These are phyloP conservation scores for Sciaenops ocellatus DNA, from an alignment of 2,797 vertebrate species.

Conservation along the genomic window DNA sequence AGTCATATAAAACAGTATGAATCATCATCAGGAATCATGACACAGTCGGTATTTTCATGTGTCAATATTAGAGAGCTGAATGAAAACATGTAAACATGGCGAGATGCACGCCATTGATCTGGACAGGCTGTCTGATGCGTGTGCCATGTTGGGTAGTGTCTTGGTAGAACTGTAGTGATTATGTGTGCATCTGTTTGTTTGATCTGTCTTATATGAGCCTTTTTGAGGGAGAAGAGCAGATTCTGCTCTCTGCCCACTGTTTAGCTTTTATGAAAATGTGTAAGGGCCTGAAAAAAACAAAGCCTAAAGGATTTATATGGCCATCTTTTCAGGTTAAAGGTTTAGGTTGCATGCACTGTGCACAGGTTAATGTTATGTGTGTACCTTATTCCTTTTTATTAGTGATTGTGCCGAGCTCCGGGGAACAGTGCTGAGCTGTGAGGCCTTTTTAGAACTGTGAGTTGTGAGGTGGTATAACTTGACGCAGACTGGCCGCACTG, in stretches of 20 bases:
- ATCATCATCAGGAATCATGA: slow-evolving; percentile 29
- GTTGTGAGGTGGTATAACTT: not conserved
- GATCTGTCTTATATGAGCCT: slow-evolving; percentile 7
- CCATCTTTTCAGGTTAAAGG: no score
- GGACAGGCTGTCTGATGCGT: slow-evolving; percentile 27
- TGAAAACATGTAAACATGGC: slow-evolving; percentile 46
- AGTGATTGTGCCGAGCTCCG: not conserved
- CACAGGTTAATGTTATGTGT: not conserved
- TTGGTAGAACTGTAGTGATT: slow-evolving; percentile 28
- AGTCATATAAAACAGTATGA: slow-evolving; percentile 10
- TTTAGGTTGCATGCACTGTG: not conserved
- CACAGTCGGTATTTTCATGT: slow-evolving; percentile 32
- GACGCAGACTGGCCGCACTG: not conserved
- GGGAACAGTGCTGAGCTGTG: not conserved
- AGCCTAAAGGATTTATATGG: not conserved
- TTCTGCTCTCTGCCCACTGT: not conserved
- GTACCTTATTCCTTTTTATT: not conserved
- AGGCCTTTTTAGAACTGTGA: not conserved
- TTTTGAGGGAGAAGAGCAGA: not conserved
- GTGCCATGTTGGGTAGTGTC: slow-evolving; percentile 21
- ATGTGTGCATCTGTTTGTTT: slow-evolving; percentile 47
- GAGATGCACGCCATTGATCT: slow-evolving; percentile 27
- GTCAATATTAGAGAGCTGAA: slow-evolving; percentile 44
- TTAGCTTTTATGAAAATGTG: not conserved
- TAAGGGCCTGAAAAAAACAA: not conserved